These are phyloP conservation scores for Silurus glanis DNA, from an alignment of 2,113 vertebrate genomes.

Conservation along the genomic window DNA sequence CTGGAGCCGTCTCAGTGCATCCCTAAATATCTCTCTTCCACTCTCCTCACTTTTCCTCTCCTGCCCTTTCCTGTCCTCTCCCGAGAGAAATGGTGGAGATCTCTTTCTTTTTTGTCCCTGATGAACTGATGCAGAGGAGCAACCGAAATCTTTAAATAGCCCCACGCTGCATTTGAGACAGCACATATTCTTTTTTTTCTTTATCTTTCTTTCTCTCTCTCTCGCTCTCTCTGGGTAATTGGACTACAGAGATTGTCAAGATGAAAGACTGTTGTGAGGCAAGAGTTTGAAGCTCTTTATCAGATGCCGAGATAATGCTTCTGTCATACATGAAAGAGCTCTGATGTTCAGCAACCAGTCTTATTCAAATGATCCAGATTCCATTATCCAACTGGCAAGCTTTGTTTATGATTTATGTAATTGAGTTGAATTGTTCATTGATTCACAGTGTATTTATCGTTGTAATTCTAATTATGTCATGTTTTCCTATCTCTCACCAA, in stretches of 20 bases:
- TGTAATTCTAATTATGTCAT: neutral
- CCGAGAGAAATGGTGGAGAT: constrained; percentile 8
- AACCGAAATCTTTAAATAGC: constrained; percentile 38
- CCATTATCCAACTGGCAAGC: neutral
- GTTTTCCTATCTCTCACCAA: neutral
- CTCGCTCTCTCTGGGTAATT: constrained; percentile 9
- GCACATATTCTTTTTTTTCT: neutral
- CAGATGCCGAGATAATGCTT: constrained; percentile 33
- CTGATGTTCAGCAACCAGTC: neutral
- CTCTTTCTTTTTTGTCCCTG: constrained; percentile 10
- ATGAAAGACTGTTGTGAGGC: constrained; percentile 44
- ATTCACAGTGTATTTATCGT: neutral
- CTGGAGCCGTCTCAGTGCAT: neutral
- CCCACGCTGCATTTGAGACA: constrained; percentile 29
- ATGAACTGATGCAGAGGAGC: constrained; percentile 16
- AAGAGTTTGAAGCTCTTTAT: constrained; percentile 27
- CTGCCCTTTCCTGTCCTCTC: constrained; percentile 24
- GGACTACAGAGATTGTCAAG: constrained; percentile 24
- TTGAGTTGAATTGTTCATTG: neutral
- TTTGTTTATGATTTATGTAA: neutral
- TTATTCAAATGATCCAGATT: constrained; percentile 19
- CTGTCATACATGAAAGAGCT: constrained; percentile 41
- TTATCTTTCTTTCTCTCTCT: constrained; percentile 4
- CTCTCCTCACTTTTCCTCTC: neutral
- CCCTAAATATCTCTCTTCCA: constrained; percentile 23